phyloP scores from a whole-genome alignment of 2,888 invertebrate species.

The Erannis defoliaria region DNA sequence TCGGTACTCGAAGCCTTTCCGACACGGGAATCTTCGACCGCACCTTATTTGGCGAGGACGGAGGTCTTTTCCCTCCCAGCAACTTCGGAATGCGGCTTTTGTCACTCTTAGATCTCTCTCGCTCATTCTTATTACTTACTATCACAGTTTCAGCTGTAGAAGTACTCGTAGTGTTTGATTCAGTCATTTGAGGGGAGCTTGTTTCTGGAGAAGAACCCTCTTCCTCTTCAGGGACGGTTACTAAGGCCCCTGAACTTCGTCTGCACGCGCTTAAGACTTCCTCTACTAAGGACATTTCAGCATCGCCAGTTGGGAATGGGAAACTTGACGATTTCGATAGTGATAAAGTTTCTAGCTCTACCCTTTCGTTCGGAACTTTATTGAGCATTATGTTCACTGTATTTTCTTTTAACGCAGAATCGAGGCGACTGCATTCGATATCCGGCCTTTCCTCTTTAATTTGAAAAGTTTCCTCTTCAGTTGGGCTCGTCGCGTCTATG shows the following conservation, averaged over 20 bases:
- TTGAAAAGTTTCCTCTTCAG: constrained; percentile 60
- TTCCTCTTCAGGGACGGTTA: constrained; percentile 88
- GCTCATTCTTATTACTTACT: constrained; percentile 86
- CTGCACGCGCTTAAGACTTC: constrained; percentile 80
- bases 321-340: constrained; percentile 76
- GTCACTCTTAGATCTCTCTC: constrained; percentile 61
- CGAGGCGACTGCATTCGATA: constrained; percentile 72
- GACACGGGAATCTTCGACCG: constrained; percentile 79
- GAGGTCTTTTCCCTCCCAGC: constrained; percentile 80
- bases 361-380: constrained; percentile 61
- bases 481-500: constrained; percentile 65
- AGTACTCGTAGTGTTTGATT: constrained; percentile 88
- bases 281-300: constrained; percentile 77
- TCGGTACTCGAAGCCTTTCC: constrained; percentile 58
- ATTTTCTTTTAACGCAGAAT: constrained; percentile 77
- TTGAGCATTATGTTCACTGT: constrained; percentile 77
- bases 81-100: constrained; percentile 86
- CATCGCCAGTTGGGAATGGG: constrained; percentile 65
- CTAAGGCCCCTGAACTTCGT: constrained; percentile 78
- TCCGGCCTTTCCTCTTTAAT: constrained; percentile 69
- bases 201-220: constrained; percentile 85
- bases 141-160: constrained; percentile 91
- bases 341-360: constrained; percentile 59
- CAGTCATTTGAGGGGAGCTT: constrained; percentile 87
- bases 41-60: constrained; percentile 74